These are phyloP conservation scores for Tetragonula carbonaria DNA, from an alignment of 2,888 invertebrate genomes.

Conservation along the genomic window DNA sequence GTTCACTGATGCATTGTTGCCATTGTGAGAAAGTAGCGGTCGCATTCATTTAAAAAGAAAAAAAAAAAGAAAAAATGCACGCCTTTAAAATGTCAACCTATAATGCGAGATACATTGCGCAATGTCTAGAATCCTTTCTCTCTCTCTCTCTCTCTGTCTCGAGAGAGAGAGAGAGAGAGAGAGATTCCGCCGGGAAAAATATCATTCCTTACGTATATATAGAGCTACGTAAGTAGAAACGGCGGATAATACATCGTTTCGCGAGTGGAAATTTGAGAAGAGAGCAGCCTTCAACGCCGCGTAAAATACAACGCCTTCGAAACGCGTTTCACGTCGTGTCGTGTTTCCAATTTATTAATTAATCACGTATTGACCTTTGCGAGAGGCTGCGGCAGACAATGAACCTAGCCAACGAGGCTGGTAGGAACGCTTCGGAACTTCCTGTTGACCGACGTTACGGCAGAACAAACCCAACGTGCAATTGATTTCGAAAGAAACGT, in stretches of 20 bases:
- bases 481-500: not conserved
- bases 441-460: not conserved
- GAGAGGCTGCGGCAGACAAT: not conserved
- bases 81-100: not conserved
- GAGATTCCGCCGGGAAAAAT: not conserved
- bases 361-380: not conserved
- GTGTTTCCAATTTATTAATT: not conserved
- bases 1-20: constrained; percentile 52
- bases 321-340: not conserved
- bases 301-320: not conserved
- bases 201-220: too few species aligned
- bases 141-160: too few species aligned
- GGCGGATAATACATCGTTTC: not conserved
- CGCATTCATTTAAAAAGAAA: not conserved
- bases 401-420: not conserved
- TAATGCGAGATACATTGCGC: not conserved
- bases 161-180: too few species aligned
- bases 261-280: not conserved
- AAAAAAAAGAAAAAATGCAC: not conserved
- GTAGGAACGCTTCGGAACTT: not conserved
- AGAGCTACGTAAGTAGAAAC: not conserved
- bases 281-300: not conserved
- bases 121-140: not conserved
- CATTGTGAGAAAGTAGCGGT: constrained; percentile 18
- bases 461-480: not conserved